Percentiles rank a stretch among this genome's conserved stretches.
phyloP scores from a whole-genome alignment of 2,888 invertebrate species.

The Apamea sordens region DNA sequence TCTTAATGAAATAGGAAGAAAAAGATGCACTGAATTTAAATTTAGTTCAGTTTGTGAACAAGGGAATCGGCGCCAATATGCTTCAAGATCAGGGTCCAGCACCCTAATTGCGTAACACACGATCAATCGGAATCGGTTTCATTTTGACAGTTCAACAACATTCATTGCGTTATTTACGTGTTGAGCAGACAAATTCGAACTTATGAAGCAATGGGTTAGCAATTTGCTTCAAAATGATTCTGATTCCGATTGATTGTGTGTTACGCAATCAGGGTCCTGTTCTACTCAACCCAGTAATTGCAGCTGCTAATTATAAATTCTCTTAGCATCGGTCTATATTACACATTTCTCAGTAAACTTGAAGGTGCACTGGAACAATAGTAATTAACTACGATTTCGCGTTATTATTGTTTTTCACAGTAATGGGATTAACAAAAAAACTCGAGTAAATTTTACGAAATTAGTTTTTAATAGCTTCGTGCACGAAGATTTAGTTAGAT shows the following conservation, averaged over 20 bases:
- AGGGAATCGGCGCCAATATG: no score
- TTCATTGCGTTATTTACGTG: no score
- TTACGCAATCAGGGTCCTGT: not conserved
- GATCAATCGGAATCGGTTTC: no score
- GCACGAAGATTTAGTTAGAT: slow-evolving; percentile 23
- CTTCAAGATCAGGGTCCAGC: not conserved
- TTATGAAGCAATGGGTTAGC: no score
- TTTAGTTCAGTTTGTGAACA: no score
- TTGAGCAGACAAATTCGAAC: no score
- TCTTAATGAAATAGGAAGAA: no score
- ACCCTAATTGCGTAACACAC: no score
- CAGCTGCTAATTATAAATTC: slow-evolving; percentile 56
- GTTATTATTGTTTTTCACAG: slow-evolving; percentile 36
- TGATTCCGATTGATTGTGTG: no score
- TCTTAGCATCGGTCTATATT: slow-evolving; percentile 35
- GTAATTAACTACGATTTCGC: slow-evolving; percentile 45
- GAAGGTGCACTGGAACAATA: slow-evolving; percentile 58
- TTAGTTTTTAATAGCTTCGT: slow-evolving; percentile 15
- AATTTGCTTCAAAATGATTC: no score
- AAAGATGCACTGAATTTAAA: no score
- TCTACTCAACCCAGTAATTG: slow-evolving; percentile 23
- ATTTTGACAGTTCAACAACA: no score
- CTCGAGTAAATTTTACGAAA: slow-evolving; percentile 4
- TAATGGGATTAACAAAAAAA: slow-evolving; percentile 20
- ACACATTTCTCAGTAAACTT: slow-evolving; percentile 56